Base-by-base conservation (phyloP, 2,888 invertebrate genomes). In the Drosophila maculinotata region DNA sequence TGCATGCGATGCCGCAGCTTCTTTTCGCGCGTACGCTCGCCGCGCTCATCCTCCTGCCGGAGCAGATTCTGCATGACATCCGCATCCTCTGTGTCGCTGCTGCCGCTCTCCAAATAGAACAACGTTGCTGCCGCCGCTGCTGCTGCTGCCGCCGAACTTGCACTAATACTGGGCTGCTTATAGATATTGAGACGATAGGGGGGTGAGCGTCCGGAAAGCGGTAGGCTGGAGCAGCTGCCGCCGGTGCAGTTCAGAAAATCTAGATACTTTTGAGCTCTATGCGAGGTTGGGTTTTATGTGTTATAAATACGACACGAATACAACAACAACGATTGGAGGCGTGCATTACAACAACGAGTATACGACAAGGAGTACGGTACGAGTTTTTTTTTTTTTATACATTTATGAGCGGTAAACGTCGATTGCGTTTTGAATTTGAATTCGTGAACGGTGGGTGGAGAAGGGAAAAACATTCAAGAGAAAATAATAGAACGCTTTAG, bases 11-110 rank as follows among this genome's bases (percentile, higher is more conserved):
- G 87, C 54, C 93, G 80, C 84, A 94, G 90, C 38, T 92, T 88
- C 72, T 93, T 91, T 75, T 92, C 90, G 1, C 84, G 81, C 3
- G 92, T 89, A 10, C 91, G 90, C 58, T 92, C 92, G 74, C 94
- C 91, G 73, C 94, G 91, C 90, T 93, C 92, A 87, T 94, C 93
- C 92, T 96, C 94, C 69, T 94, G 93, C 39, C 92, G 92, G 42
- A 94, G 88, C 44, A 93, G 69, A 38, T 90, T 85, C 23, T 76
- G 81, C 74, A 93, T 89, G 31, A 91, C 90, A 62, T 92, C 90
- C 42, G 91, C 86, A 60, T 91, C 89, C 54, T 89, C 88, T 1
- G 82, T 80, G 14, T 86, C 71, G 31, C 73, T 76, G 59, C 76
- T 75, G 39, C 78, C 76, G 47, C 77, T 81, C 42, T 88, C 84